These are phyloP conservation scores for Prunella strophiata DNA, from an alignment of 2,797 vertebrate species.

Conservation along the genomic window DNA sequence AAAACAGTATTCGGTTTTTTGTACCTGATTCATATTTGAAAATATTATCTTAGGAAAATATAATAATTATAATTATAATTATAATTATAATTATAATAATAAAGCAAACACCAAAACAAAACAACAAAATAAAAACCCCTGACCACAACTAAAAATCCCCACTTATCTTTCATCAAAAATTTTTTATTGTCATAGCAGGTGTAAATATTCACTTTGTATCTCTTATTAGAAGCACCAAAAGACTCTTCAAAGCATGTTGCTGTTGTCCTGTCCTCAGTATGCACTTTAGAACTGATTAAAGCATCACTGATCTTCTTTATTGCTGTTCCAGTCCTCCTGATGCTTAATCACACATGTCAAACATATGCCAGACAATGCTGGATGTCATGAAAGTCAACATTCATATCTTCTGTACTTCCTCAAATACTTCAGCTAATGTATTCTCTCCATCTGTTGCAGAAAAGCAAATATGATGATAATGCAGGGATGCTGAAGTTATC, in stretches of 20 bases:
- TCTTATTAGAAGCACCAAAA: not conserved
- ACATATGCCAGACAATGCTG: constrained; percentile 34
- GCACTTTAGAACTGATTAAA: not conserved
- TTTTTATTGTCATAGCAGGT: not conserved
- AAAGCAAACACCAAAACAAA: not conserved
- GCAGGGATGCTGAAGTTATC: not conserved
- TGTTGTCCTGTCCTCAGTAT: not conserved
- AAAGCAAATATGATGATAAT: not conserved
- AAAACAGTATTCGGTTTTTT: not conserved
- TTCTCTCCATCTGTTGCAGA: constrained; percentile 56
- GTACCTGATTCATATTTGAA: not conserved
- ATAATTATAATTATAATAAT: no score
- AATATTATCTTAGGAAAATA: not conserved
- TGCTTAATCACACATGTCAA: constrained; percentile 36
- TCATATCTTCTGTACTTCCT: constrained; percentile 53
- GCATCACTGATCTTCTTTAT: not conserved
- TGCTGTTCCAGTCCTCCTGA: constrained; percentile 13
- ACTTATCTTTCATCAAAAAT: not conserved
- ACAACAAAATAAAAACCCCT: fast-evolving
- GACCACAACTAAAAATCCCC: not conserved
- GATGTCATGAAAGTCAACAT: constrained; percentile 52
- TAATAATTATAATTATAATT: no score
- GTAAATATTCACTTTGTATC: not conserved
- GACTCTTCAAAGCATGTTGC: not conserved
- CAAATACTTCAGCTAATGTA: constrained; percentile 62